Evolutionary conservation across 2,888 invertebrate species (phyloP).

Genomic region (Pseudococcus viburni): DNA sequence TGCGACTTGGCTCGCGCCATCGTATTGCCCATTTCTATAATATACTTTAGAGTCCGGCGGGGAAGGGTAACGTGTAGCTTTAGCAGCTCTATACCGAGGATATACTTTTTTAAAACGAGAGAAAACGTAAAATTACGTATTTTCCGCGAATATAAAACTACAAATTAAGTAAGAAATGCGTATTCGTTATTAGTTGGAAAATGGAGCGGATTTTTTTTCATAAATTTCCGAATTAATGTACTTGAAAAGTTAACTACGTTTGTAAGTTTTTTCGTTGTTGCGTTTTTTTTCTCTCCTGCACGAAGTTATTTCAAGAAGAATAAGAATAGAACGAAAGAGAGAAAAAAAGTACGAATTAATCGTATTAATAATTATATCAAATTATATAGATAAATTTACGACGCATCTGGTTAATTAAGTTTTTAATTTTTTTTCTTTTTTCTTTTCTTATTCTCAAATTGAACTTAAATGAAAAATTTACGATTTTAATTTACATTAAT

Average conservation of each 20-base stretch:
- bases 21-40: not conserved
- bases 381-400: slow-evolving; percentile 46
- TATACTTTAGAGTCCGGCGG: too few relatives aligned
- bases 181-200: slow-evolving; percentile 35
- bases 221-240: slow-evolving; percentile 45
- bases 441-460: slow-evolving; percentile 13
- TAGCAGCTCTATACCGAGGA: not conserved
- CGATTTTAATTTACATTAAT: slow-evolving; percentile 35
- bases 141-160: slow-evolving; percentile 12
- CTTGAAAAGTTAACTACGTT: slow-evolving; percentile 52
- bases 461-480: slow-evolving; percentile 11
- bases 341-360: slow-evolving; percentile 1
- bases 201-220: slow-evolving; percentile 29
- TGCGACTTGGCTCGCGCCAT: not conserved
- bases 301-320: too few relatives aligned
- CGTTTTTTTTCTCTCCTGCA: not conserved
- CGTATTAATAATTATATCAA: slow-evolving; percentile 34
- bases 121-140: not conserved
- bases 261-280: not conserved
- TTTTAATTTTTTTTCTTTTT: slow-evolving; percentile 39
- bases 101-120: not conserved
- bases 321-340: not conserved
- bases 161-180: slow-evolving; percentile 38
- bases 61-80: too few relatives aligned
- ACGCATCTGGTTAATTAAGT: slow-evolving; percentile 55